These are phyloP conservation scores for Catajapyx aquilonaris DNA, from an alignment of 1,140 invertebrate genomes.

Conservation along the genomic window DNA sequence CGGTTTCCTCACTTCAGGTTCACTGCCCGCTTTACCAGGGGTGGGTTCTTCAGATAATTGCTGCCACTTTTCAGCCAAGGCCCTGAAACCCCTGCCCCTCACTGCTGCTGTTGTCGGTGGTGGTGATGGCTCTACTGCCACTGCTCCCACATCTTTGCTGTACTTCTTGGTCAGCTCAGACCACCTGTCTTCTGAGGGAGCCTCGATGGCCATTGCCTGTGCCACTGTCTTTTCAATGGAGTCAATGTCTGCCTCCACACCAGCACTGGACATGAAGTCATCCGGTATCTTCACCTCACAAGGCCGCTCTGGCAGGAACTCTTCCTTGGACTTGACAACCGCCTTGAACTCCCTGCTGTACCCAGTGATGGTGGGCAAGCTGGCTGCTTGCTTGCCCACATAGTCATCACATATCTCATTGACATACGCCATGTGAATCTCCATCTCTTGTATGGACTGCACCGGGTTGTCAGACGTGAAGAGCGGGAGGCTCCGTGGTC, in stretches of 20 bases:
- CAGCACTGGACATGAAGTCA: background rate
- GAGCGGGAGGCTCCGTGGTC: too few species aligned
- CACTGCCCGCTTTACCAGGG: too few species aligned
- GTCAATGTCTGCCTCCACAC: background rate
- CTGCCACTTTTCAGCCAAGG: conserved; percentile 22
- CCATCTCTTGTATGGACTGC: conserved; percentile 1
- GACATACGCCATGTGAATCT: conserved; percentile 12
- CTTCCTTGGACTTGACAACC: background rate
- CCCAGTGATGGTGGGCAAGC: conserved; percentile 9
- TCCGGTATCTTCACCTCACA: too few species aligned
- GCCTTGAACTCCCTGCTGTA: conserved; percentile 12
- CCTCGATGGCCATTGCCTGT: too few species aligned
- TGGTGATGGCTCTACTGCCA: too few species aligned
- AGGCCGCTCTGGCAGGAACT: background rate
- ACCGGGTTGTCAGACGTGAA: background rate
- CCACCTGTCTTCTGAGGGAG: conserved; percentile 13
- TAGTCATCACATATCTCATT: conserved; percentile 13
- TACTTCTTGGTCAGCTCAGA: conserved; percentile 15
- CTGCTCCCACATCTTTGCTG: background rate
- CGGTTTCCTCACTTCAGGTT: too few species aligned
- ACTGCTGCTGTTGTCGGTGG: too few species aligned
- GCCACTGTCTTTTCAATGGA: background rate
- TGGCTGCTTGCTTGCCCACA: conserved; percentile 1
- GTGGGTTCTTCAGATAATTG: conserved; percentile 15
- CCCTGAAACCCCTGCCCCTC: conserved; percentile 19